A percentile compares a stretch with the other conserved stretches of the same genome.
These are phyloP conservation scores for Mareca strepera DNA, from an alignment of 2,797 vertebrate species.

Conservation along the genomic window DNA sequence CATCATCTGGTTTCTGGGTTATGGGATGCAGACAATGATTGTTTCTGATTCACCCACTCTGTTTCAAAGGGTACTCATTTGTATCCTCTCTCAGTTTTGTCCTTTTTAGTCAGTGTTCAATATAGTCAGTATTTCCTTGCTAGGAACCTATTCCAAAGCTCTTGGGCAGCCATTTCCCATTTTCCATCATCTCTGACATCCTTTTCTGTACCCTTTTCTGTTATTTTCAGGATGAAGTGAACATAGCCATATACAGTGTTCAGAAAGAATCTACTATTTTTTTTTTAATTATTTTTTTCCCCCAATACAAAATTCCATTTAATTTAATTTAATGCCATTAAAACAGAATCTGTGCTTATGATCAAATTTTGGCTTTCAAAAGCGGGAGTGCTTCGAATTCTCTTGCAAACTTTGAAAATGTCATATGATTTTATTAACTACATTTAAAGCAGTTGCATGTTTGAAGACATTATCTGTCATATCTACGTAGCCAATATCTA, in stretches of 20 bases:
- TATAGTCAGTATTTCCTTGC: not conserved
- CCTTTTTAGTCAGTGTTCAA: not conserved
- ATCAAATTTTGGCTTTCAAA: not conserved
- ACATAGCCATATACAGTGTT: not conserved
- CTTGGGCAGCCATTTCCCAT: not conserved
- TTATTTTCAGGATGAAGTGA: not conserved
- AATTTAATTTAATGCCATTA: not conserved
- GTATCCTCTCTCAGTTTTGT: not conserved
- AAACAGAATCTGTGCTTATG: not conserved
- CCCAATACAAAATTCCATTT: not conserved
- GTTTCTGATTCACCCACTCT: not conserved
- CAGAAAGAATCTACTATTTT: not conserved
- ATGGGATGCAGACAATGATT: not conserved
- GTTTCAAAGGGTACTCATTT: not conserved
- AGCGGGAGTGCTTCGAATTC: not conserved
- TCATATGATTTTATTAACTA: not conserved
- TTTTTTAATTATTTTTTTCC: not conserved
- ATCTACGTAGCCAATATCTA: not conserved
- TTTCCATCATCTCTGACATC: not conserved
- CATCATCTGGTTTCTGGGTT: not conserved
- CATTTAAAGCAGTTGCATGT: not conserved
- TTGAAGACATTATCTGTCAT: not conserved
- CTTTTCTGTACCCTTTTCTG: not conserved
- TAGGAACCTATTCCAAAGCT: not conserved
- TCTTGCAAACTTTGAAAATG: not conserved